Evolutionary conservation across 2,113 vertebrate genomes (phyloP).

Genomic region (Andinoacara biseriatus): DNA sequence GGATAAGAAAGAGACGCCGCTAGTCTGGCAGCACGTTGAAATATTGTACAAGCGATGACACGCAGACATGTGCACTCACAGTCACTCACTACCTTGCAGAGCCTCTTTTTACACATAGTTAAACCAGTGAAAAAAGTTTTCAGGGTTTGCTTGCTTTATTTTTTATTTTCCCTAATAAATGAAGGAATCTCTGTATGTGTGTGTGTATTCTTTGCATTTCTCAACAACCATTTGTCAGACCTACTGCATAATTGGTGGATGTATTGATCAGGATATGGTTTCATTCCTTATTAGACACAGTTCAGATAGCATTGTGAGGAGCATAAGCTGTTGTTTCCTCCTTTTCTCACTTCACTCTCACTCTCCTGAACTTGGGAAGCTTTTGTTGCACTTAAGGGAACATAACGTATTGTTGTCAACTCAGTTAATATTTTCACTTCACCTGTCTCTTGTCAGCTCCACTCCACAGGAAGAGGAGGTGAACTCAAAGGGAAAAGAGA

Average conservation of each 20-base stretch:
- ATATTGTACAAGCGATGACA: slow-evolving; percentile 57
- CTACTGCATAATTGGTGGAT: neutral
- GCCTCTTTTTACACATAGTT: slow-evolving; percentile 30
- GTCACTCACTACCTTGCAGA: neutral
- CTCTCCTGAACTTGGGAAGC: neutral
- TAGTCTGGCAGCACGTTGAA: slow-evolving; percentile 55
- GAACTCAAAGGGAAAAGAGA: neutral
- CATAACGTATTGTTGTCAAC: neutral
- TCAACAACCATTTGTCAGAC: too few relatives aligned
- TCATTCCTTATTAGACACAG: too few relatives aligned
- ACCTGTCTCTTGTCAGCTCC: neutral
- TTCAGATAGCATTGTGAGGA: too few relatives aligned
- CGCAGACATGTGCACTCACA: slow-evolving; percentile 13
- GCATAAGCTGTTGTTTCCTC: neutral
- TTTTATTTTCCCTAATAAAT: neutral
- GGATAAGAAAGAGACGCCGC: slow-evolving; percentile 50
- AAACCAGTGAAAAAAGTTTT: neutral
- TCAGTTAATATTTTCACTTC: slow-evolving; percentile 1
- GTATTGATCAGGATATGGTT: too few relatives aligned
- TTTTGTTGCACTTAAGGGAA: neutral
- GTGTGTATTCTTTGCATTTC: too few relatives aligned
- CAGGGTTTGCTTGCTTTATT: neutral
- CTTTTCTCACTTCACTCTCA: neutral
- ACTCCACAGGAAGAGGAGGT: neutral
- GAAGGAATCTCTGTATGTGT: too few relatives aligned